Base-by-base conservation (phyloP, 2,888 invertebrate species). In the Steinernema hermaphroditum region DNA sequence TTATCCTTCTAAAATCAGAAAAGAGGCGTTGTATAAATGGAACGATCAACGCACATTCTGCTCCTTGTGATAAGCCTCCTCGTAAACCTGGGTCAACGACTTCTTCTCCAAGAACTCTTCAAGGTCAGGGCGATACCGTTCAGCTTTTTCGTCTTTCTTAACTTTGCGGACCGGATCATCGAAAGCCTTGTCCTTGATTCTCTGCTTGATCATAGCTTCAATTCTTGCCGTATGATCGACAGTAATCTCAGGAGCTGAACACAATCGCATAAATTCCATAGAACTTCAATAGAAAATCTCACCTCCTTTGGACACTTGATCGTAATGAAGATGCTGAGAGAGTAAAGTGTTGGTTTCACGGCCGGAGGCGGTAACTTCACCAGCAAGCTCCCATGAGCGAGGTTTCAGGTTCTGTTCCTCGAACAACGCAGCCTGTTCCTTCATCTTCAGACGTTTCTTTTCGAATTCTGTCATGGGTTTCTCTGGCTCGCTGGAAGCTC, bases 71-170 rank as follows among this genome's bases (percentile, higher is more conserved):
- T 87, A 90, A 79, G 90, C 89, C 50, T 89, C 86, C 89, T 97
- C 97, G 84, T 97, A 97, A 68, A 97, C 92, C 88, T 97, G 92
- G 0, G 94, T 93, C 70, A 98, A 90, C 70, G 95, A 94, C 75
- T 92, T 81, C 88, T 96, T 95, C 84, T 94, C 94, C 86, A 96
- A 96, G 83, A 95, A 93, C 81, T 95, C 94, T 87, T 97, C 92
- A 57, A 46, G 16, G 6, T 46, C 46, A 6, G 46, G 46, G 83
- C 93, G 93, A 87, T 92, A 96, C 75, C 92, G 92, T 57, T 92
- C 89, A 1, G 93, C 92, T 14, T 93, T 92, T 76, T 93, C 92
- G 0, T 92, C 91, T 0, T 93, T 93, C 86, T 93, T 94, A 27
- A 91, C 91, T 89, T 94, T 95, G 69, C 92, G 90, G 75, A 91